phyloP scores from a whole-genome alignment of 2,113 vertebrate species.

The Apistogramma diplotaenia region DNA sequence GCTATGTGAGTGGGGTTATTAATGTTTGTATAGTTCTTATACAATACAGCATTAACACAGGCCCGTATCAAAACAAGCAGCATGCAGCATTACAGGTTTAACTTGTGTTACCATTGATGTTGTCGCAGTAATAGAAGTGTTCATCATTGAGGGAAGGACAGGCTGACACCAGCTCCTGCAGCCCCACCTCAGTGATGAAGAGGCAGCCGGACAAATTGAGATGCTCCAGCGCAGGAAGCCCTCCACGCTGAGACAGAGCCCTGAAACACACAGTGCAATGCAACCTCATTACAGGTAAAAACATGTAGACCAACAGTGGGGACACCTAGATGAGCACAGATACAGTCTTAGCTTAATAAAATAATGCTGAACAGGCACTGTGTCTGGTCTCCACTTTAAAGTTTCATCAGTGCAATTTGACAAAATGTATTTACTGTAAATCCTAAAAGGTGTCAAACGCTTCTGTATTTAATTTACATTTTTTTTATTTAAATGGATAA shows the following conservation, averaged over 20 bases:
- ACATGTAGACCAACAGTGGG: neutral
- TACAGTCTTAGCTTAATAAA: neutral
- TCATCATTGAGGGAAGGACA: conserved; percentile 95
- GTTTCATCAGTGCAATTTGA: neutral
- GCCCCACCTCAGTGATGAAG: conserved; percentile 89
- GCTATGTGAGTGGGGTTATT: conserved; percentile 48
- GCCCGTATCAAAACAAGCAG: neutral
- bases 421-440: neutral
- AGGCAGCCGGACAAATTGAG: conserved; percentile 97
- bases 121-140: conserved; percentile 99
- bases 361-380: neutral
- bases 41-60: neutral
- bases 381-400: neutral
- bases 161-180: conserved; percentile 90
- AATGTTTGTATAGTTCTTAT: conserved; percentile 11
- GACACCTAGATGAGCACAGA: neutral
- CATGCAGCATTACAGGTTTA: neutral
- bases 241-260: conserved; percentile 88
- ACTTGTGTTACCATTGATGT: conserved; percentile 91
- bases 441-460: neutral
- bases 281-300: neutral
- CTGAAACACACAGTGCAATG: conserved; percentile 65
- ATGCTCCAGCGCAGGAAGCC: conserved; percentile 90
- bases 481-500: neutral
- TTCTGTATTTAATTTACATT: neutral